Conservation (phyloP, 1,140 invertebrate species). For the Hyposmocoma kahamanoa region DNA sequence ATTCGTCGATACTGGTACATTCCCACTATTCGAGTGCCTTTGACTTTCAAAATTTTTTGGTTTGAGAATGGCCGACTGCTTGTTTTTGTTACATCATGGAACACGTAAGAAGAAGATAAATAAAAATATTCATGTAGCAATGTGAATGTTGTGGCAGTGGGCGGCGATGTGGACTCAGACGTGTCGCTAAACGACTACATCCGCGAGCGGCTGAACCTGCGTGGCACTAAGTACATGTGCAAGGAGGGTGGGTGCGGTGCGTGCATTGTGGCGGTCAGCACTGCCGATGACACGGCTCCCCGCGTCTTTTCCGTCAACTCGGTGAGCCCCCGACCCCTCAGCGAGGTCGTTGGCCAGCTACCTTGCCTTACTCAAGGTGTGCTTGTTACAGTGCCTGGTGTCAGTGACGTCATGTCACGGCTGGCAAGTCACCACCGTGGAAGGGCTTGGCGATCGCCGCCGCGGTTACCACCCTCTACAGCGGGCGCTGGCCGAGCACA, state of each 20-base stretch:
- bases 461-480: conserved; percentile 84
- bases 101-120: neutral
- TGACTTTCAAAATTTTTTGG: neutral
- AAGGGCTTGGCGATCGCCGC: conserved; percentile 82
- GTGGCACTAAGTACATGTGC: conserved; percentile 84
- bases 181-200: conserved; percentile 77
- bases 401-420: conserved; percentile 80
- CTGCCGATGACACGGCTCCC: conserved; percentile 54
- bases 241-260: conserved; percentile 84
- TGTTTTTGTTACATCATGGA: neutral
- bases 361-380: neutral
- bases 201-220: conserved; percentile 74
- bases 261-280: conserved; percentile 78
- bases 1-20: neutral
- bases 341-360: neutral
- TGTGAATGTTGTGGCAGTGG: conserved; percentile 19
- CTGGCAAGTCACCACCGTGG: conserved; percentile 85
- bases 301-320: conserved; percentile 79
- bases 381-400: conserved; percentile 77
- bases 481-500: conserved; percentile 79
- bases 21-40: neutral
- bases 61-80: neutral
- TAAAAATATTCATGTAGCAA: neutral
- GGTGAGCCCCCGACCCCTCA: conserved; percentile 59
- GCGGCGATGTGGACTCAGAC: conserved; percentile 54